Percentiles rank a stretch among this genome's conserved stretches.
Conservation (phyloP, 2,113 vertebrate genomes). For the Dromiciops gliroides region DNA sequence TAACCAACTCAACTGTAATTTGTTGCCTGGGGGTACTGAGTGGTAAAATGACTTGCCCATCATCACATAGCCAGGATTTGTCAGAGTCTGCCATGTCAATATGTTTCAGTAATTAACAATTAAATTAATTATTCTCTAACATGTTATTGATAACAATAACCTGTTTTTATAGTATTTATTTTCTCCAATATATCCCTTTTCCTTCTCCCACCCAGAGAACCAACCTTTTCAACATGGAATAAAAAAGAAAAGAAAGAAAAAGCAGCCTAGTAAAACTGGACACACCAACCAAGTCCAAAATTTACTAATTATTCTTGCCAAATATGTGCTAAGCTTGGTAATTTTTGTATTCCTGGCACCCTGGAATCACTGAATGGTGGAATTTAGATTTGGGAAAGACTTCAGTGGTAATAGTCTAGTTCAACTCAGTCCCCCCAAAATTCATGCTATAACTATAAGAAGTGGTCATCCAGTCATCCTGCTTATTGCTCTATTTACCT, state of each 20-base stretch:
- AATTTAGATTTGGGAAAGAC: neutral
- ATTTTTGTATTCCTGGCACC: neutral
- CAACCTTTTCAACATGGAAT: neutral
- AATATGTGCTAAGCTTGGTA: neutral
- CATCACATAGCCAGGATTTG: neutral
- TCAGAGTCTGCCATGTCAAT: neutral
- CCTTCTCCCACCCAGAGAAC: neutral
- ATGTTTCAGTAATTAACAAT: neutral
- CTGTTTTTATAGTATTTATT: neutral
- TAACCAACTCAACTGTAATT: neutral
- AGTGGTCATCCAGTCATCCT: neutral
- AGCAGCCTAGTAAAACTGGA: neutral
- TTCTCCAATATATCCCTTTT: neutral
- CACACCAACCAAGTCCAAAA: neutral
- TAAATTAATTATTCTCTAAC: neutral
- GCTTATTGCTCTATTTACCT: neutral
- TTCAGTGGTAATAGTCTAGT: neutral
- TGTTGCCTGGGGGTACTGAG: neutral
- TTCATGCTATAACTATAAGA: neutral
- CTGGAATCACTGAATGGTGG: neutral
- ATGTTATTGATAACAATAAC: neutral
- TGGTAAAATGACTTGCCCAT: neutral
- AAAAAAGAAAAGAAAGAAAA: neutral
- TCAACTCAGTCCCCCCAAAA: neutral
- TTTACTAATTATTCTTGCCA: neutral